Evolutionary conservation across 2,888 invertebrate genomes (phyloP).

Genomic region (Tenthredo notha): DNA sequence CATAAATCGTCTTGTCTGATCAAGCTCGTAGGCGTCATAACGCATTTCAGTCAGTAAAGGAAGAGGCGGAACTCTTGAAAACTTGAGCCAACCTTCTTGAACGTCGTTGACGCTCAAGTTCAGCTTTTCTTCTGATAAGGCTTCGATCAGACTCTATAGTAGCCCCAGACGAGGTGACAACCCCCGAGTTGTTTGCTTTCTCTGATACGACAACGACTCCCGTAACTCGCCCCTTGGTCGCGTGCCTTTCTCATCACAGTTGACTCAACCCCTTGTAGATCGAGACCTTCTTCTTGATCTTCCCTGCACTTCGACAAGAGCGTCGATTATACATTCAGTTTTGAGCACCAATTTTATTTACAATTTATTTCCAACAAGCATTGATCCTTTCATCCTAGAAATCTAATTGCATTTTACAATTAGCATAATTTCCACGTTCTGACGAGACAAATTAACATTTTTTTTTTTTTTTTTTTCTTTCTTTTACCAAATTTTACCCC

Average conservation of each 20-base stretch:
- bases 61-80: slow-evolving; percentile 12
- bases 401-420: neutral
- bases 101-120: slow-evolving; percentile 21
- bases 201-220: slow-evolving; percentile 30
- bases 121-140: slow-evolving; percentile 26
- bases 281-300: slow-evolving; percentile 6
- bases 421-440: neutral
- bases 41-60: neutral
- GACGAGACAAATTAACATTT: neutral
- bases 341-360: slow-evolving; percentile 10
- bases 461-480: neutral
- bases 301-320: neutral
- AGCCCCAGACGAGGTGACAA: slow-evolving; percentile 10
- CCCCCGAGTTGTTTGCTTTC: slow-evolving; percentile 25
- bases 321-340: neutral
- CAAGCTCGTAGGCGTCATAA: neutral
- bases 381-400: neutral
- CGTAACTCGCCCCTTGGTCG: slow-evolving; percentile 33
- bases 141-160: slow-evolving; percentile 19
- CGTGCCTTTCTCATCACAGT: slow-evolving; percentile 28
- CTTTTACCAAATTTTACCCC: neutral
- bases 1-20: slow-evolving; percentile 34
- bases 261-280: slow-evolving; percentile 18
- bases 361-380: neutral
- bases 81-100: slow-evolving; percentile 3